Evolutionary conservation across 2,888 invertebrate species (phyloP), one percentile per base, ranked within the genome.

Genomic region (Ditylenchus weischeri): DNA sequence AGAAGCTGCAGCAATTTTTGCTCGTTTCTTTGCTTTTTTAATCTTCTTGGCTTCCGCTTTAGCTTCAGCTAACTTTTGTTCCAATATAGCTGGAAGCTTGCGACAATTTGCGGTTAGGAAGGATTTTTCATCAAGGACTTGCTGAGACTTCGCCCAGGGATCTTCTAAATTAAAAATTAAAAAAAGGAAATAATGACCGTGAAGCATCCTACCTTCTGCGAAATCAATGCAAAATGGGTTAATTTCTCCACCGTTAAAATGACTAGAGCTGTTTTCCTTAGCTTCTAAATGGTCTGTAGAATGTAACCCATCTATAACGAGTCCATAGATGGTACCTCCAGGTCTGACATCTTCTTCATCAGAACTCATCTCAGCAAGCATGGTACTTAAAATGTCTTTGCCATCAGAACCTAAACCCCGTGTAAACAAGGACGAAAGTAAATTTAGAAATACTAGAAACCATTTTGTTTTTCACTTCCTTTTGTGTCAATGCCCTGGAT

Each of bases 151-250:
- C 11, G 90, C 88, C 90, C 91, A 91, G 0, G 91, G 91, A 85
- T 91, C 91, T 87, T 85, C 49, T 75, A 75, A 29, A 29, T 29
- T 29, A 5, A 69, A 69, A 72, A 54, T 48, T 38, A n/a, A 57
- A 35, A n/a, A 64, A 59, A 11, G 35, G 51, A 7, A n/a, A 62
- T 0, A 0, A 48, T 15, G 2, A n/a, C 3, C 1, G 7, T 51
- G 4, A 13, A 59, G 11, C 21, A 15, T 64, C 38, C 13, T 84
- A 78, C 49, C 84, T 76, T 84, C 84, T 57, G 85, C 84, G n/a
- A 84, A 84, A 38, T 85, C 92, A 62, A 88, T 89, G 83, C 90
- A 90, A 82, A 91, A 91, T n/a, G 93, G 93, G 86, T 94, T 93
- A 84, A 91, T 92, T 85, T 92, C 92, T 69, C 90, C 90, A 57